These are phyloP conservation scores for Neopelma chrysocephalum DNA, from an alignment of 2,797 vertebrate species.

Conservation along the genomic window DNA sequence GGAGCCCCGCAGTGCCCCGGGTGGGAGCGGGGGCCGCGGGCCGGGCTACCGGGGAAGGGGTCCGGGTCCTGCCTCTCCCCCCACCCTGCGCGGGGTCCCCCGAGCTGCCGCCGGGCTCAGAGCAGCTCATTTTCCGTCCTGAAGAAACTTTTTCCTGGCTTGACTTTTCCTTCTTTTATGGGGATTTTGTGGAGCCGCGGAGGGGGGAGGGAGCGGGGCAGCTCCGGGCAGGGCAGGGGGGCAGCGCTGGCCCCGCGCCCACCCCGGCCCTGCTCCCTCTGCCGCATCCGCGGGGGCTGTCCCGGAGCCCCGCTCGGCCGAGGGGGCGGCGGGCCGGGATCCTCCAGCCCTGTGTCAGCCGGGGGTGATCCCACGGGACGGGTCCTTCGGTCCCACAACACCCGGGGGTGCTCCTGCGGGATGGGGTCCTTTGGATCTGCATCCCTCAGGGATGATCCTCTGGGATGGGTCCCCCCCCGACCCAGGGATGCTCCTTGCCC, in stretches of 20 bases:
- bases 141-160: background rate
- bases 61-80: background rate
- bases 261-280: background rate
- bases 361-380: background rate
- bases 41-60: background rate
- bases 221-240: background rate
- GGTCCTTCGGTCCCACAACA: fast-evolving
- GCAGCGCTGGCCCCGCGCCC: background rate
- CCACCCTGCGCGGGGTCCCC: fast-evolving
- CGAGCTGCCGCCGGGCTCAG: background rate
- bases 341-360: fast-evolving
- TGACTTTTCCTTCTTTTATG: background rate
- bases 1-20: background rate
- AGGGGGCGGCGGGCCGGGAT: fast-evolving
- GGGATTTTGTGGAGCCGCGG: background rate
- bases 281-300: fast-evolving
- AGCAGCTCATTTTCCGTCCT: background rate
- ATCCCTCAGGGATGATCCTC: background rate
- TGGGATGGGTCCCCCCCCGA: fast-evolving
- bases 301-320: fast-evolving
- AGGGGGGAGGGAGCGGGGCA: background rate
- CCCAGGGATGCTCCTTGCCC: background rate
- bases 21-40: background rate
- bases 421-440: fast-evolving
- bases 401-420: background rate